phyloP scores from a whole-genome alignment of 1,140 invertebrate genomes.

The Diabrotica undecimpunctata region DNA sequence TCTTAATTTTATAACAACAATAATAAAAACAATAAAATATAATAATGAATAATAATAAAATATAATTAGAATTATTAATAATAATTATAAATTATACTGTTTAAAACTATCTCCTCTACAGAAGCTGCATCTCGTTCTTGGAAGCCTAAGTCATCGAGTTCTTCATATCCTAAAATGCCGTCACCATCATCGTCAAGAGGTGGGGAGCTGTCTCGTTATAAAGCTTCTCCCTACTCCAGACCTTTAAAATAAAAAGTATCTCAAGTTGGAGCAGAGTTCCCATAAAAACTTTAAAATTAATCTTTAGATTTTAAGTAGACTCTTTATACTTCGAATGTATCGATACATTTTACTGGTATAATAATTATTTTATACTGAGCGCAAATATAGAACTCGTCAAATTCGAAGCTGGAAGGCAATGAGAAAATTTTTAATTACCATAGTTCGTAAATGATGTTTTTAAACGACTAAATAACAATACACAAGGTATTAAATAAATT shows the following conservation, averaged over 20 bases:
- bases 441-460: no score
- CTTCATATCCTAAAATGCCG: constrained; percentile 28
- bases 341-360: no score
- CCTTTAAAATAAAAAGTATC: constrained; percentile 32
- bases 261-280: not conserved
- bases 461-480: no score
- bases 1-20: not conserved
- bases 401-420: no score
- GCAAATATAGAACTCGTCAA: no score
- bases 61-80: not conserved
- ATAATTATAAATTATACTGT: not conserved
- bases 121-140: constrained; percentile 27
- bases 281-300: not conserved
- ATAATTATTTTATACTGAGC: no score
- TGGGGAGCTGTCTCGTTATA: constrained; percentile 31
- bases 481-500: no score
- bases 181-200: constrained; percentile 25
- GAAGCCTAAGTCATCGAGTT: constrained; percentile 29
- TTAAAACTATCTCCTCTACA: not conserved
- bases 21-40: not conserved
- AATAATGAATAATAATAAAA: not conserved
- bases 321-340: no score
- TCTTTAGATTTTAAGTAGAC: no score
- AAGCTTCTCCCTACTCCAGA: constrained; percentile 32
- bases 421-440: no score